A percentile compares a stretch with the other conserved stretches of the same genome.
Conservation (phyloP, 2,797 vertebrate genomes). For the Falco concolor region DNA sequence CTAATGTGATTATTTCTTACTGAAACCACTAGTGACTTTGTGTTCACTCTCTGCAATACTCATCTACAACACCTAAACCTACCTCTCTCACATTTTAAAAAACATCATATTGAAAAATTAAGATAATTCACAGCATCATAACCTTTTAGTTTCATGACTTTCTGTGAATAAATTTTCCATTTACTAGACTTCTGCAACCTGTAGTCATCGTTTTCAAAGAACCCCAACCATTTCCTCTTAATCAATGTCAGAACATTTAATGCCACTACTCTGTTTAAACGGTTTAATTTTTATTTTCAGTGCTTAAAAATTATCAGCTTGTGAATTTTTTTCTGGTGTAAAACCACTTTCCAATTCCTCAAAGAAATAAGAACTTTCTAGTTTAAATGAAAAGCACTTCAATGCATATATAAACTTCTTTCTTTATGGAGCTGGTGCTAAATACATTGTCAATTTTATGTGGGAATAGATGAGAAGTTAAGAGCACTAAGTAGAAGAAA, state of each 20-base stretch:
- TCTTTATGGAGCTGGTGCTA: not conserved
- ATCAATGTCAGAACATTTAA: not conserved
- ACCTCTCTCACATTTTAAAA: not conserved
- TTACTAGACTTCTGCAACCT: not conserved
- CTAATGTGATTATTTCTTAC: not conserved
- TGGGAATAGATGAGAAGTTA: constrained; percentile 12
- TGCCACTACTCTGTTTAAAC: not conserved
- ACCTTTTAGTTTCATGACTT: not conserved
- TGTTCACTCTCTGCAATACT: not conserved
- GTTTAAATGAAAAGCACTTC: not conserved
- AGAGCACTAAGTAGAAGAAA: not conserved
- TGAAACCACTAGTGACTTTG: not conserved
- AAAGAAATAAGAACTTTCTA: not conserved
- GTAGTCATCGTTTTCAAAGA: not conserved
- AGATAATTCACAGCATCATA: not conserved
- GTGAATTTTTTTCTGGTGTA: not conserved
- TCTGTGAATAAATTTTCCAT: not conserved
- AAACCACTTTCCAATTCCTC: not conserved
- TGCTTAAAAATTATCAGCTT: not conserved
- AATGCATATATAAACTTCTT: not conserved
- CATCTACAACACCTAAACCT: not conserved
- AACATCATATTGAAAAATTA: not conserved
- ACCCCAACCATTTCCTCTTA: not conserved
- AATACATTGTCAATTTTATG: not conserved
- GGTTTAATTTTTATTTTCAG: not conserved